A percentile compares a stretch with the other conserved stretches of the same genome.
phyloP scores from a whole-genome alignment of 2,113 vertebrate species.

The Lonchura striata region DNA sequence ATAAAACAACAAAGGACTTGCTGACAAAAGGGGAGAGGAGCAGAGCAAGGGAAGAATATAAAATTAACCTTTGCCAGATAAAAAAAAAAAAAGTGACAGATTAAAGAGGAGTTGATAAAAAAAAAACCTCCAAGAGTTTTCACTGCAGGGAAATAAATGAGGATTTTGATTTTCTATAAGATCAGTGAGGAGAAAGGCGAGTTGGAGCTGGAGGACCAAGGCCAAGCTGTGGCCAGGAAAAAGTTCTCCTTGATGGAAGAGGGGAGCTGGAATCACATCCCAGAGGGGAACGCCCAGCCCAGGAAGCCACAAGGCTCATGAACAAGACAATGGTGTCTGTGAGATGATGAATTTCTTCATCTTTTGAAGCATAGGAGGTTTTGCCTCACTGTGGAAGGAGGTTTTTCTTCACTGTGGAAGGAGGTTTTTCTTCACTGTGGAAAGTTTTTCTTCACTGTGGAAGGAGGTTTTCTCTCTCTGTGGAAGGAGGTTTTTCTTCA shows the following conservation, averaged over 20 bases:
- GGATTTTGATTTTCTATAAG: fast-evolving
- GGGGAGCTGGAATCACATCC: not conserved
- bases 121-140: not conserved
- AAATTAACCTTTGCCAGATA: conserved; percentile 7
- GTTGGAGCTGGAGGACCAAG: not conserved
- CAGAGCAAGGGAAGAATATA: not conserved
- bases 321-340: fast-evolving
- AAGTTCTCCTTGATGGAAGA: not conserved
- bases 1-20: conserved; percentile 17
- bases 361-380: not conserved
- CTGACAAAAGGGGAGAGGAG: conserved; percentile 22
- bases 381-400: not conserved
- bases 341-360: fast-evolving
- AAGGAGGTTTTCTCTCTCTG: fast-evolving
- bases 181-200: fast-evolving
- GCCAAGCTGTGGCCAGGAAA: fast-evolving
- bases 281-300: not conserved
- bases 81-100: not conserved
- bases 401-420: not conserved
- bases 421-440: not conserved
- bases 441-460: not conserved
- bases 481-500: not conserved
- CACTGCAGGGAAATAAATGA: not conserved
- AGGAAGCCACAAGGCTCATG: not conserved
- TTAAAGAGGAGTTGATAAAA: not conserved